Evolutionary conservation across 2,113 vertebrate genomes (phyloP).

Genomic region (Pygathrix nemaeus): DNA sequence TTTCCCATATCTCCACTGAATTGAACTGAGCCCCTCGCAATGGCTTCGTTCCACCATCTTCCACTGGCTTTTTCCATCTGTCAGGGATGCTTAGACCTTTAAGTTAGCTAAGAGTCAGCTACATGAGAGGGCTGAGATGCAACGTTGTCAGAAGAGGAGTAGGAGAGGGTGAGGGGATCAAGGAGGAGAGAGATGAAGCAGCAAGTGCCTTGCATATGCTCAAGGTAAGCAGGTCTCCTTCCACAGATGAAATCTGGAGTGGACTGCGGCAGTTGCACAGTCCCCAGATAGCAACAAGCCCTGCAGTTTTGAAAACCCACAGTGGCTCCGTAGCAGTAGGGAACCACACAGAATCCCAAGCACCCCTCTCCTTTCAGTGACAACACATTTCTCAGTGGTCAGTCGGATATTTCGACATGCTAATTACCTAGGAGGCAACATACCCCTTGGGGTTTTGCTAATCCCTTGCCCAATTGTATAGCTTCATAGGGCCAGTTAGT

Average conservation of each 20-base stretch:
- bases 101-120: neutral
- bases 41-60: neutral
- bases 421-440: accelerated
- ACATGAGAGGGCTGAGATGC: neutral
- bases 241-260: accelerated
- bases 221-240: no score
- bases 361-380: no score
- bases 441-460: neutral
- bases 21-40: neutral
- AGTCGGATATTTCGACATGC: accelerated
- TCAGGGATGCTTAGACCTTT: neutral
- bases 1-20: neutral
- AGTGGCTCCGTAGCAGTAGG: accelerated
- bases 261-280: neutral
- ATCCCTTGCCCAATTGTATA: neutral
- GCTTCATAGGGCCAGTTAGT: neutral
- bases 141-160: accelerated
- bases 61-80: accelerated
- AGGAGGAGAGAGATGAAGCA: neutral
- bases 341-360: accelerated
- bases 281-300: accelerated
- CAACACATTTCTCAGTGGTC: accelerated
- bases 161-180: accelerated
- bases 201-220: accelerated
- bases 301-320: neutral